phyloP scores from a whole-genome alignment of 2,888 invertebrate genomes.

The Drosophila dives region DNA sequence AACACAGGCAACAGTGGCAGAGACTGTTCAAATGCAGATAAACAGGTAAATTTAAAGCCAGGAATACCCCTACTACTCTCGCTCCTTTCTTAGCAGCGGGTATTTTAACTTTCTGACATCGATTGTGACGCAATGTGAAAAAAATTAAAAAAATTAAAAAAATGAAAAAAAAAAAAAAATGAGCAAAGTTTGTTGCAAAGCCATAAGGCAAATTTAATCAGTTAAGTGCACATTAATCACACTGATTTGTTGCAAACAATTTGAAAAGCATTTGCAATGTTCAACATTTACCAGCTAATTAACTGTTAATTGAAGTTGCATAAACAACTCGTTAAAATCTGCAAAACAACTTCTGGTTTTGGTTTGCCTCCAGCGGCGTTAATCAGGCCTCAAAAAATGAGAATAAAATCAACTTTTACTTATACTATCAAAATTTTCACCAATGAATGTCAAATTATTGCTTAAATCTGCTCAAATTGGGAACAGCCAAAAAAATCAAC shows the following conservation, averaged over 20 bases:
- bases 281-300: background rate
- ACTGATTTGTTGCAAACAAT: background rate
- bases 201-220: background rate
- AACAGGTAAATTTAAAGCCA: slow-evolving; percentile 67
- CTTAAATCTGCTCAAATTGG: background rate
- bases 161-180: background rate
- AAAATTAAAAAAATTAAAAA: background rate
- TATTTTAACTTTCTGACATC: background rate
- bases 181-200: background rate
- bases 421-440: background rate
- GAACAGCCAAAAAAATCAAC: background rate
- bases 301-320: background rate
- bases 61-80: background rate
- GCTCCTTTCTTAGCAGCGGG: no score
- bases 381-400: background rate
- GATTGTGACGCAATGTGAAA: background rate
- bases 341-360: background rate
- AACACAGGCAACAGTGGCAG: no score
- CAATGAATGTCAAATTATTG: background rate
- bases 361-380: no score
- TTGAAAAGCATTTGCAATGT: no score
- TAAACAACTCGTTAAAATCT: background rate
- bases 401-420: background rate
- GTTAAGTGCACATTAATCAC: background rate
- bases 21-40: slow-evolving; percentile 61